Base-by-base conservation (phyloP, 2,797 vertebrate genomes). In the Valencia hispanica region DNA sequence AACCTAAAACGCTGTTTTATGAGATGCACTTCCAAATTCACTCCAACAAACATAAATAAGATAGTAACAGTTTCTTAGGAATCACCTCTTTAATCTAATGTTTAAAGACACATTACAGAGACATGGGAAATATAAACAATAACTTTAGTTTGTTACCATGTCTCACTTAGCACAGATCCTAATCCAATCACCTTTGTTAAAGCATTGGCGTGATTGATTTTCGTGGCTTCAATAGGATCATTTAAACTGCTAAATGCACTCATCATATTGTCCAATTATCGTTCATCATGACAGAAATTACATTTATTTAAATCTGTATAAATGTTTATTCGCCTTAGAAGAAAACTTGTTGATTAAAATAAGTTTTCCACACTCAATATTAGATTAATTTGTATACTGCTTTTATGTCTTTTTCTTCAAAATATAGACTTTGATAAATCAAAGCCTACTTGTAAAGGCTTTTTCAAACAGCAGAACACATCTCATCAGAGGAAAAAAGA, bases 61-160 rank as follows among this genome's bases (percentile, higher is more conserved):
- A 55, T 32, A 75, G 15, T 63, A 25, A 43, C 72, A 43, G 27
- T 70, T 48, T 43, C 1, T 27, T 0, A 73, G 61, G 47, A n/a
- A 50, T 74, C 78, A 20, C 5, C 34, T 47, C 18, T 76, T 70
- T 71, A 68, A 50, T 73, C 27, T 53, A 47, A 70, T 20, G 36
- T 4, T 75, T 77, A 8, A 39, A 1, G 1, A 14, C 53, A 66
- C 48, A 74, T 48, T 73, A 48, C 18, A 80, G 7, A 77, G 53
- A 22, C 34, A 68, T 27, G 5, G 32, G 4, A 20, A 71, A 70
- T 41, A 69, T 75, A 34, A 18, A 27, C 22, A 45, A 76, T 53
- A 61, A 36, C 57, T 39, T 41, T 68, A 30, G 18, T 63, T 59
- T n/a, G n/a, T 11, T 27, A 20, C 57, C 17, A 9, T 45, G 43